These are phyloP conservation scores for Hirtodrosophila cameraria DNA, from an alignment of 2,888 invertebrate genomes.

Conservation along the genomic window DNA sequence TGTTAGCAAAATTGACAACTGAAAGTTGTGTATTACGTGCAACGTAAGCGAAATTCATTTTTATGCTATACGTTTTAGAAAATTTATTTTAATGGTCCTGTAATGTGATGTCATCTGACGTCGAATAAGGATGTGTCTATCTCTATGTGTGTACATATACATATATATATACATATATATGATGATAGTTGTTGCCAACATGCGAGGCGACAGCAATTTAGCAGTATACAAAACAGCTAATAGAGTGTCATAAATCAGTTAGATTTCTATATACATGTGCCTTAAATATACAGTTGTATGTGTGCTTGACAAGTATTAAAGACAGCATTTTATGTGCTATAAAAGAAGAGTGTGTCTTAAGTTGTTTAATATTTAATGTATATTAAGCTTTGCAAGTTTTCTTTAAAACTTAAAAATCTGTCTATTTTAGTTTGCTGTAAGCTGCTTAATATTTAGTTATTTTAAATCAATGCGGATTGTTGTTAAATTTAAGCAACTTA, in stretches of 20 bases:
- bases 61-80: conserved; percentile 45
- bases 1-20: conserved; percentile 73
- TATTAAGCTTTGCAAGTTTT: no score
- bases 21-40: conserved; percentile 67
- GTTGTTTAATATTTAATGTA: no score
- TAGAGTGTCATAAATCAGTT: conserved; percentile 41
- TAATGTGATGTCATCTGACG: conserved; percentile 59
- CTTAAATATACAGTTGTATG: no score
- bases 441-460: no score
- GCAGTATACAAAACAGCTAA: conserved; percentile 28
- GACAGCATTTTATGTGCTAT: neutral
- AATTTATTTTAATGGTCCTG: conserved; percentile 53
- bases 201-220: conserved; percentile 19
- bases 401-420: no score
- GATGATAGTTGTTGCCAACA: conserved; percentile 31
- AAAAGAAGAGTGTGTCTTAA: no score
- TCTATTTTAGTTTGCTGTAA: no score
- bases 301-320: neutral
- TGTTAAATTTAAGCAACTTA: no score
- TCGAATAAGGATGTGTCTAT: neutral
- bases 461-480: no score
- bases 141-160: neutral
- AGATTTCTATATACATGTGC: conserved; percentile 1
- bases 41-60: conserved; percentile 63
- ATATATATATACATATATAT: neutral